phyloP scores from a whole-genome alignment of 2,797 vertebrate species.

The Alcedo quadribrachys region DNA sequence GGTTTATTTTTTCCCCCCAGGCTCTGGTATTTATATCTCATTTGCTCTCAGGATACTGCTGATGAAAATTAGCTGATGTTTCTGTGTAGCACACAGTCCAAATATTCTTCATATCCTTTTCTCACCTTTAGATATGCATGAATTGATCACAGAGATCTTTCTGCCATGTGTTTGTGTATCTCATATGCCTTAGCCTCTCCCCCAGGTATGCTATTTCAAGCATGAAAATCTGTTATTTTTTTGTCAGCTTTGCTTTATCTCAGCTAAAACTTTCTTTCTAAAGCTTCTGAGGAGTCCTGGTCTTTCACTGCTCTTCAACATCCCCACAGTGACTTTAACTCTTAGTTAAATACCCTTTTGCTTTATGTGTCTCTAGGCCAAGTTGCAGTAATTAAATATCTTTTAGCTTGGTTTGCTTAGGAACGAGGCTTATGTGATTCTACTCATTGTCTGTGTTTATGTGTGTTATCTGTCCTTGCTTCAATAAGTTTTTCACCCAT shows the following conservation, averaged over 20 bases:
- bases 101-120: background rate
- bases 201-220: background rate
- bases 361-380: background rate
- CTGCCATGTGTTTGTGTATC: background rate
- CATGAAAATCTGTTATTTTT: background rate
- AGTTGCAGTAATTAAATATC: constrained; percentile 27
- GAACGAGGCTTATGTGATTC: constrained; percentile 13
- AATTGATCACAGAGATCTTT: background rate
- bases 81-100: background rate
- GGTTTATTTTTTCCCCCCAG: accelerated
- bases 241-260: background rate
- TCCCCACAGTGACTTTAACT: background rate
- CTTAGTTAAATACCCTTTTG: constrained; percentile 17
- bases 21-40: background rate
- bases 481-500: background rate
- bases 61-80: background rate
- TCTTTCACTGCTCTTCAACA: background rate
- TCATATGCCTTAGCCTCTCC: background rate
- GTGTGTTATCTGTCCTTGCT: background rate
- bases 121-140: background rate
- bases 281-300: background rate
- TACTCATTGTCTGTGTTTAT: background rate
- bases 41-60: background rate
- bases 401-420: constrained; percentile 18
- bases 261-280: background rate